Base-by-base conservation (phyloP, 1,140 invertebrate species). In the Phenacoccus solenopsis region DNA sequence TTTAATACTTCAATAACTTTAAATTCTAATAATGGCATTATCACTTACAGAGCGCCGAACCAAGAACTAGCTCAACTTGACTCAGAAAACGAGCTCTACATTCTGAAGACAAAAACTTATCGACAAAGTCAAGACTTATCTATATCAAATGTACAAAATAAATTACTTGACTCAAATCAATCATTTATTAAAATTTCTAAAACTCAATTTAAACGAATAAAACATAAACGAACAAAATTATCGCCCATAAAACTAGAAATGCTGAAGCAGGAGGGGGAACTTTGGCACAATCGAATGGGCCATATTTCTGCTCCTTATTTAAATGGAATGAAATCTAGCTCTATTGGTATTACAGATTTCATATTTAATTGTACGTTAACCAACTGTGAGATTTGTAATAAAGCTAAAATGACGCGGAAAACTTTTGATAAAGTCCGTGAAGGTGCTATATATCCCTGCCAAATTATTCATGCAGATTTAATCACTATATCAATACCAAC, bases 381-480 rank as follows among this genome's bases (percentile, higher is more conserved):
- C 24, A 67, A 28, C 1, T 68, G 67, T 68, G 67, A 68, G 30
- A 16, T 68, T 21, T 68, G 67, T 68, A 2, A 7, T 7, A 28
- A 30, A 21, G 28, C 67, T n/a, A 68, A 68, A 30, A 9, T 68
- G 3, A 3, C 25, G 7, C 28, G 24, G 21, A 28, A 28, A 68
- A 4, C 28, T 9, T 68, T 30, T 21, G 22, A 35, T 13, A 68
- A 68, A 68, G 67, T 30, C 10, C 10, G 67, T 7, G 30, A 28
- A 9, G 16, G 67, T 5, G 67, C 67, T 22, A 68, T 16, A 25
- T 13, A 28, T 12, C 28, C 67, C 12, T 28, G 28, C 10, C 3
- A 68, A 68, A 22, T 12, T n/a, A 28, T 32, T 7, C 67, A 68
- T 21, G 30, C 67, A 30, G 67, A 68, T 20, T 13, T 68, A 12